Evolutionary conservation across 2,888 invertebrate species (phyloP).

Genomic region (Coleophora flavipennella): DNA sequence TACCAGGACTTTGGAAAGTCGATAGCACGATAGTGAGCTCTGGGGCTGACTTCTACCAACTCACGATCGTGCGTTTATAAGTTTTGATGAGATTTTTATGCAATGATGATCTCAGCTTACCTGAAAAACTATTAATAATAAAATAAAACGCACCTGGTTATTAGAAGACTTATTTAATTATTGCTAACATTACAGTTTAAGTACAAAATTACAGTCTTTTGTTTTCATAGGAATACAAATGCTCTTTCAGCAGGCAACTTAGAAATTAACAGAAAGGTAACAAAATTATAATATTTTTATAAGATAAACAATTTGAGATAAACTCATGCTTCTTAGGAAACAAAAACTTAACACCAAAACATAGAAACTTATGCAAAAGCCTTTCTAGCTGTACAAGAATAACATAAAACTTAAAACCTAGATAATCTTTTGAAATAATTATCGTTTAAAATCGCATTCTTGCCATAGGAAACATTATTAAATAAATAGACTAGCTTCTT

Average conservation of each 20-base stretch:
- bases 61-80: neutral
- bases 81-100: neutral
- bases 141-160: neutral
- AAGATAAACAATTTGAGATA: neutral
- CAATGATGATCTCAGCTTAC: no score
- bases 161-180: neutral
- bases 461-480: neutral
- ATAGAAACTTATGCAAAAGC: no score
- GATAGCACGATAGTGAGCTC: conserved; percentile 1
- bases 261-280: neutral
- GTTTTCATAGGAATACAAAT: neutral
- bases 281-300: neutral
- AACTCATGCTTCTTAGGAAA: neutral
- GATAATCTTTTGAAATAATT: neutral
- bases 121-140: no score
- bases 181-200: neutral
- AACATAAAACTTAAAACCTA: neutral
- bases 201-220: neutral
- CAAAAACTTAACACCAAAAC: neutral
- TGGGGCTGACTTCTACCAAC: neutral
- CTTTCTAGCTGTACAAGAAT: no score
- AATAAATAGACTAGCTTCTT: neutral
- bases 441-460: neutral
- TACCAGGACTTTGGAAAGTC: neutral
- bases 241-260: neutral